phyloP scores from a whole-genome alignment of 1,140 invertebrate species.

The Orussus abietinus region DNA sequence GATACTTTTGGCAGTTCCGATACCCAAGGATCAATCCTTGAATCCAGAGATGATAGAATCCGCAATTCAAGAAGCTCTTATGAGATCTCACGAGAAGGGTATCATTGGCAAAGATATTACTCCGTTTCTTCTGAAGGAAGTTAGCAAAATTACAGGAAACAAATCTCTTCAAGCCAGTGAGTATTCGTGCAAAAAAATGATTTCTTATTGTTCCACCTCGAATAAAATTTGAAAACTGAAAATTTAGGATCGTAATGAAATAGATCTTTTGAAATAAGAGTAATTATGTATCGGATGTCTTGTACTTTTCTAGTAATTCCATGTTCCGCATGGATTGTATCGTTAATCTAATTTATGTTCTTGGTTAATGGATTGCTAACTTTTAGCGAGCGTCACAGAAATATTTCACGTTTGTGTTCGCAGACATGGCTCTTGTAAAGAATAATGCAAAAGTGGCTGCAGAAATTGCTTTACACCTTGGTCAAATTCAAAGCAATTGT shows the following conservation, averaged over 20 bases:
- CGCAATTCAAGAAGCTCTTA: slow-evolving; percentile 71
- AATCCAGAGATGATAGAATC: slow-evolving; percentile 61
- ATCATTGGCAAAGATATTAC: slow-evolving; percentile 86
- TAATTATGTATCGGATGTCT: too few relatives aligned
- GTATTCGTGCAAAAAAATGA: too few relatives aligned
- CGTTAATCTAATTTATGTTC: too few relatives aligned
- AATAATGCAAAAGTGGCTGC: slow-evolving; percentile 87
- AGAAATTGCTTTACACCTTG: slow-evolving; percentile 71
- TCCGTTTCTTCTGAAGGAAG: slow-evolving; percentile 79
- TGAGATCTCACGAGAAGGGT: slow-evolving; percentile 59
- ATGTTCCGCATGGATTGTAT: too few relatives aligned
- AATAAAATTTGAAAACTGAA: too few relatives aligned
- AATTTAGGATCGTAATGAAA: too few relatives aligned
- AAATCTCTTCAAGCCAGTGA: slow-evolving; percentile 78
- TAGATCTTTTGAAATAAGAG: too few relatives aligned
- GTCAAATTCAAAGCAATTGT: slow-evolving; percentile 30
- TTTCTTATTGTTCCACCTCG: too few relatives aligned
- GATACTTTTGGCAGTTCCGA: slow-evolving; percentile 86
- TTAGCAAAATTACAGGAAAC: slow-evolving; percentile 75
- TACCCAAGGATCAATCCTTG: slow-evolving; percentile 70
- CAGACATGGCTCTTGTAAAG: slow-evolving; percentile 85
- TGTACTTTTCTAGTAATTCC: too few relatives aligned
- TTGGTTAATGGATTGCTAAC: too few relatives aligned
- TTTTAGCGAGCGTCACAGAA: too few relatives aligned
- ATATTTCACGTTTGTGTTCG: too few relatives aligned